Percentiles rank a stretch among this genome's conserved stretches.
These are phyloP conservation scores for Monopis laevigella DNA, from an alignment of 2,888 invertebrate species.

Conservation along the genomic window DNA sequence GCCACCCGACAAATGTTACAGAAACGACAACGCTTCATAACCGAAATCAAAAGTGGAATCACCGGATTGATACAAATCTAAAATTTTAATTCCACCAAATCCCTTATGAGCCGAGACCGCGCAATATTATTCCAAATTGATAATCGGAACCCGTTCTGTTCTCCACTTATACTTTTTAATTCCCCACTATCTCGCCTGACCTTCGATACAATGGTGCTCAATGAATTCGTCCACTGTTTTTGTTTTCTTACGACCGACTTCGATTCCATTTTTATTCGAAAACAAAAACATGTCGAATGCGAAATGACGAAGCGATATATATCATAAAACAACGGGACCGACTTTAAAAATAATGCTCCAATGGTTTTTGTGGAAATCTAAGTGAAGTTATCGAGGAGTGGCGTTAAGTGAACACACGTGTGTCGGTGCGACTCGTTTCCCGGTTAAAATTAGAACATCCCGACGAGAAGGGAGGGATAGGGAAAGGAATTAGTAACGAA, in stretches of 20 bases:
- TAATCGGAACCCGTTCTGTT: slow-evolving; percentile 43
- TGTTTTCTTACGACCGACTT: not conserved
- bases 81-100: slow-evolving; percentile 16
- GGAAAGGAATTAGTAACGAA: slow-evolving; percentile 41
- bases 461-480: slow-evolving; percentile 24
- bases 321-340: slow-evolving; percentile 4
- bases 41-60: slow-evolving; percentile 36
- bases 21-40: slow-evolving; percentile 10
- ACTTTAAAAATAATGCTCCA: not conserved
- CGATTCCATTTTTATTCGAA: slow-evolving; percentile 10
- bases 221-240: slow-evolving; percentile 43
- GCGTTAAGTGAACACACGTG: slow-evolving; percentile 60
- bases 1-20: not conserved
- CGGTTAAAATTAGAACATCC: slow-evolving; percentile 52
- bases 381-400: slow-evolving; percentile 41
- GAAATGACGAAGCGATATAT: not conserved
- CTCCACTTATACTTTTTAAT: slow-evolving; percentile 64
- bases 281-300: slow-evolving; percentile 6
- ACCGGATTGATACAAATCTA: slow-evolving; percentile 15
- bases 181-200: slow-evolving; percentile 49
- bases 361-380: slow-evolving; percentile 30
- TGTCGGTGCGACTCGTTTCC: slow-evolving; percentile 39
- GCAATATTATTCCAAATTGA: slow-evolving; percentile 61
- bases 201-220: slow-evolving; percentile 49
- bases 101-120: not conserved